Evolutionary conservation across 2,888 invertebrate genomes (phyloP), one percentile per base, ranked within the genome.

Genomic region (Drosophila cracens): DNA sequence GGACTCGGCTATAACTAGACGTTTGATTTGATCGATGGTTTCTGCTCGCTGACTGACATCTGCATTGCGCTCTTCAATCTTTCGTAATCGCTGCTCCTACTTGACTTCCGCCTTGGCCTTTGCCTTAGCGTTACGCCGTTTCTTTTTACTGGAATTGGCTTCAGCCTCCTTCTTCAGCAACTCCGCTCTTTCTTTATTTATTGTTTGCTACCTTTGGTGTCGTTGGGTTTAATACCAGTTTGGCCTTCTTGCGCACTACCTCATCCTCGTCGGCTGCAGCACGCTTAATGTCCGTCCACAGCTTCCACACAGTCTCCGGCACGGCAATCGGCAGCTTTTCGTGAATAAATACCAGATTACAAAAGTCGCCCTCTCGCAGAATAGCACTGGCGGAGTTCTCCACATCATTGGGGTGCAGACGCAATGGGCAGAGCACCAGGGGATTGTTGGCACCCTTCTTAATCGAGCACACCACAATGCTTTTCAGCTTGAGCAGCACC

Each of bases 1-100:
- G 0, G 98, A 98, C 78, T 95, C 95, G 2, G 97, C 95, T 0
- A 98, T 92, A 25, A 98, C 94, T 38, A 97, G 94, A 40, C 97
- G 94, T 89, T 98, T 98, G 93, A 97, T 98, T 91, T 98, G 97
- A 83, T 98, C 98, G 4, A 95, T 95, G 56, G 96, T 96, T 88
- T 96, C 95, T 40, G 98, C 97, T 59, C 94, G 92, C 11, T 93
- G 91, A 59, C 95, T 94, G 40, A 95, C 94, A 90, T 96, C 94
- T 1, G 95, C 94, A 79, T 96, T 95, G 84, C 96, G 95, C n/a
- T 94, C 94, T 93, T 97, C 96, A 81, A 95, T 93, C 81, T 94
- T 94, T 6, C 96, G 93, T 63, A 97, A 93, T 27, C 95, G 94
- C 59, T 95, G 94, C 90, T 97, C 97, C 81, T 96, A 96, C 61